phyloP scores from a whole-genome alignment of 2,888 invertebrate genomes.

The Caenorhabditis wallacei region DNA sequence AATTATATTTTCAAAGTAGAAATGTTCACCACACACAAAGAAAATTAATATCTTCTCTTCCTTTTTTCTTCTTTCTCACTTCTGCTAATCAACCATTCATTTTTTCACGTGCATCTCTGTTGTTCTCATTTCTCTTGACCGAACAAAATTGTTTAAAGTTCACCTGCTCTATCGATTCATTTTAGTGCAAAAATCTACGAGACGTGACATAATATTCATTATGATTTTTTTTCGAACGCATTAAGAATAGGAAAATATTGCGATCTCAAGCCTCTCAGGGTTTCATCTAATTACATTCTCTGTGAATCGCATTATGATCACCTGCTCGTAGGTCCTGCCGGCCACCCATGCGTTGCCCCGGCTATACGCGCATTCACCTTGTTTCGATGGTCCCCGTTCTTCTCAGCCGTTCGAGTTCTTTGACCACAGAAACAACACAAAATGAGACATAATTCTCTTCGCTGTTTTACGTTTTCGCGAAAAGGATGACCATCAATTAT shows the following conservation, averaged over 20 bases:
- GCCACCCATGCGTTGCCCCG: slow-evolving; percentile 8
- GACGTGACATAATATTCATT: too few relatives aligned
- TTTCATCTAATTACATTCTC: neutral
- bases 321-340: neutral
- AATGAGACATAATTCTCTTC: slow-evolving; percentile 3
- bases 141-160: slow-evolving; percentile 13
- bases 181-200: neutral
- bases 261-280: too few relatives aligned
- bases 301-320: neutral
- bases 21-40: neutral
- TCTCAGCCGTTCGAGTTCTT: slow-evolving; percentile 1
- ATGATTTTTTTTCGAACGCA: too few relatives aligned
- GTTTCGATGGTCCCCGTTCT: slow-evolving; percentile 45
- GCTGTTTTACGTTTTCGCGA: neutral
- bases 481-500: slow-evolving; percentile 16
- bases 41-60: neutral
- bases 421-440: slow-evolving; percentile 40
- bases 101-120: slow-evolving; percentile 28
- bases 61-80: neutral
- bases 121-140: slow-evolving; percentile 1
- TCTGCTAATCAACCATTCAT: neutral
- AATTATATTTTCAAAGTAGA: neutral
- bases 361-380: slow-evolving; percentile 9
- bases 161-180: slow-evolving; percentile 27
- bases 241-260: too few relatives aligned